These are phyloP conservation scores for Dipodomys spectabilis DNA, from an alignment of 2,113 vertebrate genomes.

Conservation along the genomic window DNA sequence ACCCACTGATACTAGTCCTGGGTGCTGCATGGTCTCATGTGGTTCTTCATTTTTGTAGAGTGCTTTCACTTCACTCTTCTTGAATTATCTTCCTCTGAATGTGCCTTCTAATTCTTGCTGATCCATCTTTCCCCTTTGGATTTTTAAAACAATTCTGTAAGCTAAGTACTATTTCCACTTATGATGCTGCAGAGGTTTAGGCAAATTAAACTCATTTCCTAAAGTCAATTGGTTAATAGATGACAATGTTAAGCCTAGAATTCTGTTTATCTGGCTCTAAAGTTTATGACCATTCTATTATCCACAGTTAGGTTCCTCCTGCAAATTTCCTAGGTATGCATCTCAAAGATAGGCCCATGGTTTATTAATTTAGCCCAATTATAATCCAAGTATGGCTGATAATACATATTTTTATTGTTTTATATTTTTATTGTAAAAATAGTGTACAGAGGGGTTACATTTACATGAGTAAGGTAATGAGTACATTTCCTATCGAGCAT, in stretches of 20 bases:
- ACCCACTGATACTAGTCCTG: background rate
- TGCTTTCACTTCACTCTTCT: background rate
- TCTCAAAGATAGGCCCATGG: background rate
- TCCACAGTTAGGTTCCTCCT: background rate
- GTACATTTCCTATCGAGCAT: too few species aligned
- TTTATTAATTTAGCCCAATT: constrained; percentile 1
- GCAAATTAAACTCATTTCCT: constrained; percentile 44
- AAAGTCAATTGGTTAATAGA: constrained; percentile 29
- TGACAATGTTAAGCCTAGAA: constrained; percentile 7
- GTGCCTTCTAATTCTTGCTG: constrained; percentile 22
- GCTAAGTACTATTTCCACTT: constrained; percentile 29
- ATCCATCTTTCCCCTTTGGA: background rate
- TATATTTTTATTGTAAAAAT: too few species aligned
- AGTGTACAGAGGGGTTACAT: too few species aligned
- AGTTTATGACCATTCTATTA: background rate
- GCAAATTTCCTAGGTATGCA: background rate
- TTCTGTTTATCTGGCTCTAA: background rate
- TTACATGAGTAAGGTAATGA: too few species aligned
- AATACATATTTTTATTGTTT: background rate
- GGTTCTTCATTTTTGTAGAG: background rate
- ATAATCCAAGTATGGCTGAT: background rate
- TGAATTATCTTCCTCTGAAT: background rate
- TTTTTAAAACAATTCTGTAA: constrained; percentile 1
- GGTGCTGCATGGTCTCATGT: fast-evolving
- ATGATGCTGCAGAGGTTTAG: constrained; percentile 10